Conservation (phyloP, 2,113 vertebrate species). For the Amblyornis subalaris region DNA sequence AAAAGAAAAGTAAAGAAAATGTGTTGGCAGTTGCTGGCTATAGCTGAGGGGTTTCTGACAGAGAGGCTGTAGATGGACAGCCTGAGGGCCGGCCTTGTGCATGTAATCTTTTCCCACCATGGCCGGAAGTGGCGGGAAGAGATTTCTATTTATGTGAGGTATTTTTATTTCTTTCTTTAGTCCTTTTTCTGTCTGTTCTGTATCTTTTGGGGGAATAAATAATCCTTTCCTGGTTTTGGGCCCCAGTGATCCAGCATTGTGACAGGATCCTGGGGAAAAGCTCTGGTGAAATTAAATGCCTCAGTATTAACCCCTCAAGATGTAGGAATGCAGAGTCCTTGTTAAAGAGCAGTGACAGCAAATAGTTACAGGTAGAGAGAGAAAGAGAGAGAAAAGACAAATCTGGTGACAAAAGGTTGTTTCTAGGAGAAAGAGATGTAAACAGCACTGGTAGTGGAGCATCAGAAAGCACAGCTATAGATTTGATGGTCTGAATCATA, state of each 20-base stretch:
- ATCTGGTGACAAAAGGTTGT: not conserved
- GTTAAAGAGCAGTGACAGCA: not conserved
- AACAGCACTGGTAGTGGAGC: not conserved
- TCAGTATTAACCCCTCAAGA: not conserved
- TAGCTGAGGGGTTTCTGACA: not conserved
- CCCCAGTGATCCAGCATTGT: not conserved
- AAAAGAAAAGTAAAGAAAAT: fast-evolving
- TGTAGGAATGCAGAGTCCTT: not conserved
- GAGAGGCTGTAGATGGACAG: not conserved
- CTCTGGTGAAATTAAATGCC: not conserved
- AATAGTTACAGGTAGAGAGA: not conserved
- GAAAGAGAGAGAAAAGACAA: not conserved
- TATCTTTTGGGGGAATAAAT: not conserved
- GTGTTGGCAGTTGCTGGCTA: fast-evolving
- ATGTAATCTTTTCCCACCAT: not conserved
- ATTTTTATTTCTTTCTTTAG: not conserved
- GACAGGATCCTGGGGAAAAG: not conserved
- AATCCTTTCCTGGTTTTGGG: not conserved
- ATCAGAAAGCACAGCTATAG: not conserved
- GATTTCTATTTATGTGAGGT: not conserved
- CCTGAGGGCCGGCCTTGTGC: not conserved
- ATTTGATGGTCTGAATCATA: not conserved
- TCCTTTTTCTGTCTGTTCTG: not conserved
- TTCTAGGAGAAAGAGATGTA: not conserved
- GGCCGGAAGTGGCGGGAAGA: fast-evolving